Evolutionary conservation across 2,797 vertebrate species (phyloP).

Genomic region (Choloepus didactylus): DNA sequence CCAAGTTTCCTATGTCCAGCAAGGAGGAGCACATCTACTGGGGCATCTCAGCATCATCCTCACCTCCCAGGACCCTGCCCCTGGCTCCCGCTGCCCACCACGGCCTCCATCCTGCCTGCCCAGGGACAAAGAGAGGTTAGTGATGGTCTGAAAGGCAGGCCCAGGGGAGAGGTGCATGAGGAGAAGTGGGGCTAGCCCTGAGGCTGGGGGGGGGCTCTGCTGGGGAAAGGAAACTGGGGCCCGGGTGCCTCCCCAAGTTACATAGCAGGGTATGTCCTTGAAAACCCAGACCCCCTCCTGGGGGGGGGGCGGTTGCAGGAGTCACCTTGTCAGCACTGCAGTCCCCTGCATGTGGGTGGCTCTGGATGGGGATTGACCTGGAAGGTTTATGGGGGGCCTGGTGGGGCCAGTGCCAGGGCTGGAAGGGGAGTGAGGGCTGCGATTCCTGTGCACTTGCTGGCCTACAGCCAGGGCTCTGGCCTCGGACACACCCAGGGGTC

Average conservation of each 20-base stretch:
- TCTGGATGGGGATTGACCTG: not conserved
- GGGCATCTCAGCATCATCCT: not conserved
- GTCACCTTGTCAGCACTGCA: too few species aligned
- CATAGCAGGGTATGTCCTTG: not conserved
- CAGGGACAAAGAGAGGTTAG: slow-evolving; percentile 62
- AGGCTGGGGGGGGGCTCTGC: not conserved
- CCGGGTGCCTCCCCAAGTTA: not conserved
- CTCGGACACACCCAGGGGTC: not conserved
- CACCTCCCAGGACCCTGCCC: not conserved
- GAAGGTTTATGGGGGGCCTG: not conserved
- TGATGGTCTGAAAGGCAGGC: not conserved
- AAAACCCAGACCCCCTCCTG: not conserved
- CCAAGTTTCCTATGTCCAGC: not conserved
- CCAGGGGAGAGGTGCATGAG: not conserved
- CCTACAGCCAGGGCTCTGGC: not conserved
- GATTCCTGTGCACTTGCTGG: not conserved
- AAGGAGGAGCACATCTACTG: not conserved
- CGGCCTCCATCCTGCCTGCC: not conserved
- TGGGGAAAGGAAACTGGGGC: not conserved
- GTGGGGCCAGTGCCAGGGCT: not conserved
- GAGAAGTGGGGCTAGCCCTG: not conserved
- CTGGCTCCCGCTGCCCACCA: not conserved
- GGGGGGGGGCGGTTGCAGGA: not conserved
- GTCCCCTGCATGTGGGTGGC: not conserved
- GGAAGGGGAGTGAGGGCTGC: fast-evolving